Conservation (phyloP, 2,888 invertebrate species). For the Ctena decussata region DNA sequence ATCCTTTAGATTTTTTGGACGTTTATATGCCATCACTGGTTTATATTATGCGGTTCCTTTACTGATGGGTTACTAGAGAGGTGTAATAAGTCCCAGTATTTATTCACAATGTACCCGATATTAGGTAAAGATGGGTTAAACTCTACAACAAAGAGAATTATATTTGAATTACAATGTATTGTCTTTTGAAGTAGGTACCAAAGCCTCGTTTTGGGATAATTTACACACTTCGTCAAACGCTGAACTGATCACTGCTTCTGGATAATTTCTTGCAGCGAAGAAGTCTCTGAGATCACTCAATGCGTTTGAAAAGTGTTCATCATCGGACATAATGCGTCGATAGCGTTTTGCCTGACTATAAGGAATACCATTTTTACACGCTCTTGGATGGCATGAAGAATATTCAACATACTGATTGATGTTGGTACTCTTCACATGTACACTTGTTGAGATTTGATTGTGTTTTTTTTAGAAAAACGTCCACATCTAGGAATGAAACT, state of each 20-base stretch:
- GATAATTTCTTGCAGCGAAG: slow-evolving; percentile 21
- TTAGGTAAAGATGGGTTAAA: too few species aligned
- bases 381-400: slow-evolving; percentile 4
- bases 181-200: background rate
- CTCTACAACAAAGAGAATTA: slow-evolving; percentile 12
- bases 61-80: background rate
- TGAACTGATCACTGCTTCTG: background rate
- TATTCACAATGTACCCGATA: slow-evolving; percentile 1
- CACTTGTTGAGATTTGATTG: background rate
- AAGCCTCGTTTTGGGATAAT: background rate
- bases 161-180: background rate
- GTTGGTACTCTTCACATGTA: background rate
- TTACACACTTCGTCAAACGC: too few species aligned
- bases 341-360: too few species aligned
- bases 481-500: background rate
- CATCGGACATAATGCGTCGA: too few species aligned
- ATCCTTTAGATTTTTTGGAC: too few species aligned
- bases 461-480: background rate
- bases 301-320: too few species aligned
- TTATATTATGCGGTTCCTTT: background rate
- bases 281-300: background rate
- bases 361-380: slow-evolving; percentile 27
- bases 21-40: background rate
- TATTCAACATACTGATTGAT: slow-evolving; percentile 19
- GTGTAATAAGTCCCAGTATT: too few species aligned